These are phyloP conservation scores for Nomada flava DNA, from an alignment of 2,888 invertebrate species.

Conservation along the genomic window DNA sequence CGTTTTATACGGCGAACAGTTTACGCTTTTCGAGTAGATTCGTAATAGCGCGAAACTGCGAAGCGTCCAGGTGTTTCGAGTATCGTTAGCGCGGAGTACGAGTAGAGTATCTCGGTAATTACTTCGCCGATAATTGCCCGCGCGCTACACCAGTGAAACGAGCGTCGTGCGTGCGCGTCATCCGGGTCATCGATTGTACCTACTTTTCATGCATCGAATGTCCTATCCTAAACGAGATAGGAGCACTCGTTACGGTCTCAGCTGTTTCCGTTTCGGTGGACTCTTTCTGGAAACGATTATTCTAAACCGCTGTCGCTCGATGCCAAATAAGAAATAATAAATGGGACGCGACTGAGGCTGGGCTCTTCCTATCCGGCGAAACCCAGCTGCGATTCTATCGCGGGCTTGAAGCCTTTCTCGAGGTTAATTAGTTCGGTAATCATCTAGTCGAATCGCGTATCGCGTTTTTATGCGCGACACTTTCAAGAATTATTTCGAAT, in stretches of 20 bases:
- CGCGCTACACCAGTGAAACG: background rate
- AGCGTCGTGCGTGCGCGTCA: background rate
- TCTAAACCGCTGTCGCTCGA: background rate
- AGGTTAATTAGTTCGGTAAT: conserved; percentile 23
- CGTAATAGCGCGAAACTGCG: too few relatives aligned
- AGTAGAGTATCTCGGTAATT: conserved; percentile 3
- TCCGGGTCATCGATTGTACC: conserved; percentile 6
- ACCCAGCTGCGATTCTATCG: background rate
- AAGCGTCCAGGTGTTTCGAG: background rate
- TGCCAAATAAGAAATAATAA: too few relatives aligned
- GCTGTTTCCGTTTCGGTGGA: background rate
- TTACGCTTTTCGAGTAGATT: too few relatives aligned
- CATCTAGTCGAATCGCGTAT: conserved; percentile 21
- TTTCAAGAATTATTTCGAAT: conserved; percentile 21
- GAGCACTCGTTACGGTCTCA: background rate
- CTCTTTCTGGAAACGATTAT: background rate
- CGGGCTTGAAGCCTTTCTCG: background rate
- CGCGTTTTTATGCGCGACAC: conserved; percentile 30
- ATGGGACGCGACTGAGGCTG: background rate
- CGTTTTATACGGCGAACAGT: background rate
- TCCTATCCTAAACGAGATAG: background rate
- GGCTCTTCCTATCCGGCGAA: background rate
- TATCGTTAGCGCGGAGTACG: background rate
- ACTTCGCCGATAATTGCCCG: conserved; percentile 15
- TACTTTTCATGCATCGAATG: background rate